Percentiles rank a stretch among this genome's conserved stretches.
phyloP scores from a whole-genome alignment of 2,888 invertebrate species.

The Drosophila antonietae region DNA sequence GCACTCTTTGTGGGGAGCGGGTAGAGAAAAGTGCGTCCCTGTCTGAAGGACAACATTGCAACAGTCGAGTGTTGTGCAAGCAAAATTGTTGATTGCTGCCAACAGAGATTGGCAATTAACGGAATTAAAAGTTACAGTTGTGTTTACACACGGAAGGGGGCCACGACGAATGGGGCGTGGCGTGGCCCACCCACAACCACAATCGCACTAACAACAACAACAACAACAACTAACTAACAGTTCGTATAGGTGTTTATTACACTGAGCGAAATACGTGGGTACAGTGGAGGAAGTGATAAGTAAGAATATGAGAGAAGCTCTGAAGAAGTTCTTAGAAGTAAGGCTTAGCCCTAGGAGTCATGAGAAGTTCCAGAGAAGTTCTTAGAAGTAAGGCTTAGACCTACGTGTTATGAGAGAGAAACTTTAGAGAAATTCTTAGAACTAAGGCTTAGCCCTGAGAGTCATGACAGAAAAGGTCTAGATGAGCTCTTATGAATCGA shows the following conservation, averaged over 20 bases:
- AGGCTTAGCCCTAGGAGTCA: too few species aligned
- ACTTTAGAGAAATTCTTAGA: too few species aligned
- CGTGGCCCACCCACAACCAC: constrained; percentile 22
- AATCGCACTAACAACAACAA: constrained; percentile 45
- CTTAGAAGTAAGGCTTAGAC: too few species aligned
- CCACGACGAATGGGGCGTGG: neutral
- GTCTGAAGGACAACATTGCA: constrained; percentile 77
- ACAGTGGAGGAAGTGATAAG: too few species aligned
- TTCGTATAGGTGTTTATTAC: constrained; percentile 59
- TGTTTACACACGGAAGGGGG: constrained; percentile 61
- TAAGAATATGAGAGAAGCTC: neutral
- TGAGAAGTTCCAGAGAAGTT: too few species aligned
- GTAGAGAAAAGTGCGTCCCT: constrained; percentile 29
- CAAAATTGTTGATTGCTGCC: constrained; percentile 82
- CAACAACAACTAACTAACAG: constrained; percentile 40
- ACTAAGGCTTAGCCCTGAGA: too few species aligned
- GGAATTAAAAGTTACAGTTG: constrained; percentile 83
- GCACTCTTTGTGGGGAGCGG: constrained; percentile 36
- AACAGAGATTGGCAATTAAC: constrained; percentile 84
- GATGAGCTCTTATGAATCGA: too few species aligned
- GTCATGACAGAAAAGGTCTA: too few species aligned
- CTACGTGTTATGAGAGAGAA: too few species aligned
- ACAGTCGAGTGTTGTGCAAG: constrained; percentile 82
- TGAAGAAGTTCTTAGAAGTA: neutral
- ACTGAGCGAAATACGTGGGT: constrained; percentile 25